Conservation (phyloP, 2,888 invertebrate genomes). For the Drepanosiphum platanoidis region DNA sequence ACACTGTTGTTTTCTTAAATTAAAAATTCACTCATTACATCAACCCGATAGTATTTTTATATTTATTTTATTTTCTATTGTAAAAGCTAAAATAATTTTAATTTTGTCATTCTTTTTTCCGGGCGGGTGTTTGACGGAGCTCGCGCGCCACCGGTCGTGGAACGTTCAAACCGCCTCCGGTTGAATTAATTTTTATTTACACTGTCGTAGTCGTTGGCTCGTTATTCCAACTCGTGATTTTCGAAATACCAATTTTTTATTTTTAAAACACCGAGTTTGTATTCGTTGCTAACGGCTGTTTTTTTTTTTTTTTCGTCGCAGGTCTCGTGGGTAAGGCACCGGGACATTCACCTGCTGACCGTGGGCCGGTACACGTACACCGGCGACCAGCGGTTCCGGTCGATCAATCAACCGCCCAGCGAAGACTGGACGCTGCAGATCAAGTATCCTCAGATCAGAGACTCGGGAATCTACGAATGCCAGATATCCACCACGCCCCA, state of each 20-base stretch:
- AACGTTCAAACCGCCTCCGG: no score
- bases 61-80: no score
- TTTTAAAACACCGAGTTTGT: not conserved
- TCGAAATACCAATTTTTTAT: no score
- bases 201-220: no score
- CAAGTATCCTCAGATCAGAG: slow-evolving; percentile 90
- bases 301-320: slow-evolving; percentile 69
- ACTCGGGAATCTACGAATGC: slow-evolving; percentile 91
- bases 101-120: no score
- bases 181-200: no score
- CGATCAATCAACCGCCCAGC: slow-evolving; percentile 80
- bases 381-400: slow-evolving; percentile 88
- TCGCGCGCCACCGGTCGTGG: no score
- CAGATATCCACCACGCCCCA: slow-evolving; percentile 94
- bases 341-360: slow-evolving; percentile 88
- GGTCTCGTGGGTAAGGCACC: slow-evolving; percentile 91
- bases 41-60: no score
- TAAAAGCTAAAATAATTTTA: no score
- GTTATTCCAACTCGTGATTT: no score
- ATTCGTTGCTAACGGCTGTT: not conserved
- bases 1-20: no score
- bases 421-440: slow-evolving; percentile 94
- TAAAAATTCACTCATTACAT: not conserved
- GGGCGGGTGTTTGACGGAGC: no score
- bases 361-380: slow-evolving; percentile 92